Percentiles rank a stretch among this genome's conserved stretches.
Evolutionary conservation across 2,888 invertebrate genomes (phyloP).

Genomic region (Melanostoma mellinum): DNA sequence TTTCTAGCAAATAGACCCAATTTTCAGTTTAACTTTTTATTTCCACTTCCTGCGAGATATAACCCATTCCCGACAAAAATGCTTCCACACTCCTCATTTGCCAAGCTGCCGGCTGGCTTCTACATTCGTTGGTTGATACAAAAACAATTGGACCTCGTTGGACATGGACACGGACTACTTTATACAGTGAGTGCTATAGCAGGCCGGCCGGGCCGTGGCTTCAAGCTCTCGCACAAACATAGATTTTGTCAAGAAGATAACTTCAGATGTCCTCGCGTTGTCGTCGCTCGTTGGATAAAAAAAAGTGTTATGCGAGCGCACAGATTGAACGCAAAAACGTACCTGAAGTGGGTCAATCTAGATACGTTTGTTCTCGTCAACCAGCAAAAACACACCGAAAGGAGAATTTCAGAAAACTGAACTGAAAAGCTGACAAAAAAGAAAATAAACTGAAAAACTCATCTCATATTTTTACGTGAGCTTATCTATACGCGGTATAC

Average conservation of each 20-base stretch:
- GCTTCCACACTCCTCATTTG: conserved; percentile 18
- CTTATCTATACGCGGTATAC: conserved; percentile 19
- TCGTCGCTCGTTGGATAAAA: conserved; percentile 29
- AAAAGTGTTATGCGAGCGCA: conserved; percentile 47
- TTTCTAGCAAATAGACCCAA: conserved; percentile 69
- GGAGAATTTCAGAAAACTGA: conserved; percentile 31
- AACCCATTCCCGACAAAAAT: conserved; percentile 55
- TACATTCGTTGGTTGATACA: conserved; percentile 22
- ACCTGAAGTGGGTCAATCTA: conserved; percentile 71
- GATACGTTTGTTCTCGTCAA: conserved; percentile 65
- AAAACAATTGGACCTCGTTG: conserved; percentile 56
- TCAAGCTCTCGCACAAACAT: conserved; percentile 36
- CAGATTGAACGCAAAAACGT: conserved; percentile 68
- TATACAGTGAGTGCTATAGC: neutral
- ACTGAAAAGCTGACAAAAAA: conserved; percentile 27
- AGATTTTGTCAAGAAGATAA: conserved; percentile 62
- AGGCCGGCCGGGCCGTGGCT: conserved; percentile 13
- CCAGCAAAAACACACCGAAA: conserved; percentile 22
- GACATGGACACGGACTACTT: conserved; percentile 16
- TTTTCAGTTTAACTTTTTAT: conserved; percentile 34
- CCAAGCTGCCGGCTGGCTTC: conserved; percentile 1
- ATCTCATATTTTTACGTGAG: conserved; percentile 48
- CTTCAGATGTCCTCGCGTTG: conserved; percentile 56
- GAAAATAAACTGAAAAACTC: conserved; percentile 34
- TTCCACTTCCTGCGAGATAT: conserved; percentile 64